Base-by-base conservation (phyloP, 2,888 invertebrate species). In the Pollenia angustigena region DNA sequence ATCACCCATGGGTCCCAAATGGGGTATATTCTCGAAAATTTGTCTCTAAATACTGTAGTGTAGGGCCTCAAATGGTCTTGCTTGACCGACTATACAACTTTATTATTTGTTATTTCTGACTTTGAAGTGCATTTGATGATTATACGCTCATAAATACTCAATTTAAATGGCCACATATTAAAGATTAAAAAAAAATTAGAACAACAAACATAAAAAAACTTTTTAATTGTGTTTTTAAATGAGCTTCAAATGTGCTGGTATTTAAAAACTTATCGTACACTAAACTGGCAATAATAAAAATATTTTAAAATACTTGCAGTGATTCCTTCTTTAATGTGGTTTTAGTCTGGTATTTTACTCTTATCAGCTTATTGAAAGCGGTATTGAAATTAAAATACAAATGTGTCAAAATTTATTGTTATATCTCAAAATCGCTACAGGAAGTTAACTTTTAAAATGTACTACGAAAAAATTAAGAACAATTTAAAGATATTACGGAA, bases 81-180 rank as follows among this genome's bases (percentile, higher is more conserved):
- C 0, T 32, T 32, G 0, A 32, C 32, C 32, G 32, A 32, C 32
- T 32, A 32, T 32, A 1, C 32, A 6, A 6, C 32, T 32, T 32
- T 0, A 32, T 32, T 32, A 32, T 32, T 32, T 32, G 32, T 6
- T 32, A 1, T 6, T 32, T 32, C 6, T 32, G 10, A 46, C 3
- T 40, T 62, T 16, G 11, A 18, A 64, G 18, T 18, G 64, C 16
- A 64, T 11, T 64, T 64, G 64, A 44, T 64, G 18, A 44, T 18
- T 64, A 18, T 4, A 12, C 18, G 12, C 6, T 46, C 18, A 64
- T 64, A 64, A 64, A 64, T 46, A 46, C 10, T 12, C 44, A 64
- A 32, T 32, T 44, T 18, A 7, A 64, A 64, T 64, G 64, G 18
- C n/a, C 44, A 64, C 64, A 64, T 16, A 44, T 64, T 64, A 64